These are phyloP conservation scores for Auanema freiburgensis DNA, from an alignment of 2,888 invertebrate species.

Conservation along the genomic window DNA sequence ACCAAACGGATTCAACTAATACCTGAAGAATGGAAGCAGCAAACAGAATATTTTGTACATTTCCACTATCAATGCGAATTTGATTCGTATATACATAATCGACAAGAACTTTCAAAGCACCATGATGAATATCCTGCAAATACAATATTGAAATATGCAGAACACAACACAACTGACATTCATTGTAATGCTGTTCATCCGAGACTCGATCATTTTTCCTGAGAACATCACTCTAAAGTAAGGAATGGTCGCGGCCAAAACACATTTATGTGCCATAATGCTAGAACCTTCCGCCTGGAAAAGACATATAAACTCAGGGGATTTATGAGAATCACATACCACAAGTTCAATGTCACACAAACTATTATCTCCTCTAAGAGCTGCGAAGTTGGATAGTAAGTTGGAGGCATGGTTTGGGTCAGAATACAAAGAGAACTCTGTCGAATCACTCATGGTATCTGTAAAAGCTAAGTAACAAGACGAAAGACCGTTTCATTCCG, in stretches of 20 bases:
- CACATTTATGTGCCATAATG: conserved; percentile 65
- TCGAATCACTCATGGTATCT: no score
- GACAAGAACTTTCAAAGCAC: conserved; percentile 57
- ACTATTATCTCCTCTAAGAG: conserved; percentile 30
- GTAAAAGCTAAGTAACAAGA: no score
- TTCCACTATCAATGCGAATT: conserved; percentile 65
- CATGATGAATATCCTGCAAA: conserved; percentile 32
- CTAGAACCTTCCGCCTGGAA: conserved; percentile 36
- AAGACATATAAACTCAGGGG: background rate
- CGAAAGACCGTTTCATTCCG: no score
- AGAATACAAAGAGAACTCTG: conserved; percentile 13
- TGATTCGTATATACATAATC: conserved; percentile 68
- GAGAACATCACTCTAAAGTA: conserved; percentile 69
- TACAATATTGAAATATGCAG: background rate
- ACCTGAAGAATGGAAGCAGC: conserved; percentile 68
- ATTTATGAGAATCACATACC: conserved; percentile 19
- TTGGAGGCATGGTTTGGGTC: conserved; percentile 14
- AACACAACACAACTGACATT: conserved; percentile 17
- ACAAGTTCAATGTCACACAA: conserved; percentile 54
- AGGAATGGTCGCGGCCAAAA: conserved; percentile 67
- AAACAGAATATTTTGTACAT: conserved; percentile 67
- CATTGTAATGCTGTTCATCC: conserved; percentile 28
- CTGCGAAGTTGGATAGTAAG: conserved; percentile 21
- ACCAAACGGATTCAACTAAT: background rate
- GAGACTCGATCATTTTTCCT: conserved; percentile 64